A percentile compares a stretch with the other conserved stretches of the same genome.
Conservation (phyloP, 2,888 invertebrate genomes). For the Camponotus fellah region DNA sequence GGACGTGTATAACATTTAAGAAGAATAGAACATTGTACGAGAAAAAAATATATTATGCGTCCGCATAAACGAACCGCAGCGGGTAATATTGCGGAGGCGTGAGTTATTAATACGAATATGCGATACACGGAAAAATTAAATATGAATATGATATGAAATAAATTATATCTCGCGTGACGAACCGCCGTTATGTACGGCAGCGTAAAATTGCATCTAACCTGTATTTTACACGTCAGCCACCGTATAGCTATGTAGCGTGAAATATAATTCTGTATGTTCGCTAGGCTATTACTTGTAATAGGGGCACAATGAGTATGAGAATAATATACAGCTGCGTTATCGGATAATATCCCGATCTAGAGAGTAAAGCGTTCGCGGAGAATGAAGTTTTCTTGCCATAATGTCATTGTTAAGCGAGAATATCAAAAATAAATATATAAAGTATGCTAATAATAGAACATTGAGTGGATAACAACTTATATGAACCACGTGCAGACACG, state of each 20-base stretch:
- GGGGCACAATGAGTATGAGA: conserved; percentile 34
- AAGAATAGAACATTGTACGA: conserved; percentile 6
- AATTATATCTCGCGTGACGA: conserved; percentile 49
- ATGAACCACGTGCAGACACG: not conserved
- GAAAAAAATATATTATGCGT: not conserved
- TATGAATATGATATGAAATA: conserved; percentile 45
- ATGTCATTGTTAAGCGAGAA: conserved; percentile 31
- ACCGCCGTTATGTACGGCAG: conserved; percentile 32
- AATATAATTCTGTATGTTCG: conserved; percentile 48
- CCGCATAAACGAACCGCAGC: not conserved
- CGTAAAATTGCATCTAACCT: conserved; percentile 53
- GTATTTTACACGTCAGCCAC: conserved; percentile 53
- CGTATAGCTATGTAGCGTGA: conserved; percentile 35
- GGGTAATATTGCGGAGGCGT: conserved; percentile 12
- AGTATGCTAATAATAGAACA: conserved; percentile 30
- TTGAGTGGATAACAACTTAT: conserved; percentile 11
- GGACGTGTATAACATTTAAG: not conserved
- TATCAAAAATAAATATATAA: conserved; percentile 24
- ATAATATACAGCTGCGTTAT: conserved; percentile 28
- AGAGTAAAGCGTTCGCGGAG: not conserved
- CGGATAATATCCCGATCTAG: conserved; percentile 48
- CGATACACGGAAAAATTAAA: conserved; percentile 42
- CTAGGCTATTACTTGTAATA: conserved; percentile 52
- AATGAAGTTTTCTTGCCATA: conserved; percentile 40
- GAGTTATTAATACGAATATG: conserved; percentile 18